A percentile compares a stretch with the other conserved stretches of the same genome.
Evolutionary conservation across 2,113 vertebrate species (phyloP).

Genomic region (Dermatemys mawii): DNA sequence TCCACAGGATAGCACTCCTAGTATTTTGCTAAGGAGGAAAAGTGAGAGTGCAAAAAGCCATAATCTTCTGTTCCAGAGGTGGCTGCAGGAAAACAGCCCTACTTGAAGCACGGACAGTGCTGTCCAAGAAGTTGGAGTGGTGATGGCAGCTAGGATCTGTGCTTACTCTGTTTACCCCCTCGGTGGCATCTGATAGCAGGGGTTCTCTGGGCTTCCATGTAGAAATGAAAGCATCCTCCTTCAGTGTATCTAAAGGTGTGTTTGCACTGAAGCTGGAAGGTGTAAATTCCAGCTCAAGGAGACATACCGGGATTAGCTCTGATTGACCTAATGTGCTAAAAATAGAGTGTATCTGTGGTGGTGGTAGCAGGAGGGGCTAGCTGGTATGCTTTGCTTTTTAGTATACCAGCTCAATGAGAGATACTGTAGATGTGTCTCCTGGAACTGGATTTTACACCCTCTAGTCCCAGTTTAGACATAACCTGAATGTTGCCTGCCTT

Average conservation of each 20-base stretch:
- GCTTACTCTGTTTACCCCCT: neutral
- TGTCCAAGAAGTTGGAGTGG: rapidly evolving
- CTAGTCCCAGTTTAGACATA: neutral
- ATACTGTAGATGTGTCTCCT: neutral
- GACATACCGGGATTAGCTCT: neutral
- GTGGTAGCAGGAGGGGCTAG: neutral
- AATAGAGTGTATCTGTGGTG: neutral
- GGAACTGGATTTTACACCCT: neutral
- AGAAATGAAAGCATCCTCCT: neutral
- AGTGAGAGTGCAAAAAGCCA: neutral
- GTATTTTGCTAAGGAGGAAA: neutral
- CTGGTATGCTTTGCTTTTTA: neutral
- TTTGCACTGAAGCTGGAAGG: neutral
- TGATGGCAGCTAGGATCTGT: neutral
- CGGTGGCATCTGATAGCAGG: rapidly evolving
- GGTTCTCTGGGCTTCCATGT: rapidly evolving
- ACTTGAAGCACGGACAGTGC: neutral
- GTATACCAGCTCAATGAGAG: neutral
- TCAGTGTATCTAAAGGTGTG: neutral
- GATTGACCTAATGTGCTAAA: neutral
- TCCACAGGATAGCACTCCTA: neutral
- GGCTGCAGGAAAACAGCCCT: neutral
- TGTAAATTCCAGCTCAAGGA: neutral
- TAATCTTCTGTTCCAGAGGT: rapidly evolving
- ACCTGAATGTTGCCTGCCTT: neutral